phyloP scores from a whole-genome alignment of 2,113 vertebrate species.

The Cyanoderma ruficeps region DNA sequence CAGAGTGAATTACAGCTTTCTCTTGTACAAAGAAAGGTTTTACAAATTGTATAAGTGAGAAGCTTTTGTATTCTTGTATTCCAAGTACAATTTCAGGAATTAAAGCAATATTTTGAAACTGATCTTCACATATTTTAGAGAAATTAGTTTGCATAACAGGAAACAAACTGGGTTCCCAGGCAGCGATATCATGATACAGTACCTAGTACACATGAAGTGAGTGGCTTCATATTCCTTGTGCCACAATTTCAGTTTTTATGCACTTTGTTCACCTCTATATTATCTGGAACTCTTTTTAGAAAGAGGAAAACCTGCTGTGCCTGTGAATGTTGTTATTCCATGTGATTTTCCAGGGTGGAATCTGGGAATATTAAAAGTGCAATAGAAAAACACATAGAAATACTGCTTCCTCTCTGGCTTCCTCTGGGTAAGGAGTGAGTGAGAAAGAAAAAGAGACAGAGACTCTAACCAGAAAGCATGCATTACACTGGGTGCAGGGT shows the following conservation, averaged over 20 bases:
- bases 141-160: background rate
- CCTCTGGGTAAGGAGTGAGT: background rate
- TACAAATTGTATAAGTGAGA: background rate
- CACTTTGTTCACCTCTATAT: background rate
- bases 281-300: background rate
- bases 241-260: background rate
- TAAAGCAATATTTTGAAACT: background rate
- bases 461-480: background rate
- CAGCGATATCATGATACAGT: background rate
- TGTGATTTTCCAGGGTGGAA: background rate
- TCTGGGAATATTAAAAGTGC: background rate
- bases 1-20: background rate
- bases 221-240: background rate
- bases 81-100: background rate
- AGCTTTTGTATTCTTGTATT: background rate
- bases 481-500: background rate
- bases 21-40: background rate
- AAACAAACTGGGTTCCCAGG: background rate
- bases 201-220: background rate
- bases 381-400: background rate
- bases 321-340: background rate
- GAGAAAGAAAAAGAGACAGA: background rate
- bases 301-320: background rate
- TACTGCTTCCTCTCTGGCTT: background rate
- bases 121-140: background rate